phyloP scores from a whole-genome alignment of 1,140 invertebrate species.

The Rhopalosiphum maidis region DNA sequence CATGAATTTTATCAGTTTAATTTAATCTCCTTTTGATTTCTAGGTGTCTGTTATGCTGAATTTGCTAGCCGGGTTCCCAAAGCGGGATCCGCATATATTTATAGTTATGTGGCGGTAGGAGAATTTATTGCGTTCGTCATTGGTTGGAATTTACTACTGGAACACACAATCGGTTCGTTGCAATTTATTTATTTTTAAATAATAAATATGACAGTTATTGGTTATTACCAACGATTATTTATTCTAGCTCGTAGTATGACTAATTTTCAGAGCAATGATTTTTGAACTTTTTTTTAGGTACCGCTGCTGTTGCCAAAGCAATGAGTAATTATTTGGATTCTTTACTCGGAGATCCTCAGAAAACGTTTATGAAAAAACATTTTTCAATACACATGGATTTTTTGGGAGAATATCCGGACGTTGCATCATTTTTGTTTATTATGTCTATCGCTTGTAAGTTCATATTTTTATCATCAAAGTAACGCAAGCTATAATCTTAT shows the following conservation, averaged over 20 bases:
- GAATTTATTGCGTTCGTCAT: constrained; percentile 81
- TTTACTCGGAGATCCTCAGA: constrained; percentile 70
- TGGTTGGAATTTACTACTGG: constrained; percentile 90
- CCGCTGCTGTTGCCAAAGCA: constrained; percentile 77
- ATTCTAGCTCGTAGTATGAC: background rate
- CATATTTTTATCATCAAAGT: background rate
- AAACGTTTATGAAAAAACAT: constrained; percentile 67
- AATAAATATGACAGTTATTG: background rate
- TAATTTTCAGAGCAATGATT: background rate
- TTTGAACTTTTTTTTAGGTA: constrained; percentile 63
- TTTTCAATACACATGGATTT: constrained; percentile 68
- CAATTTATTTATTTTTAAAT: background rate
- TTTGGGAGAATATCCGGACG: constrained; percentile 73
- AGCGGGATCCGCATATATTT: constrained; percentile 87
- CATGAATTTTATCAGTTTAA: background rate
- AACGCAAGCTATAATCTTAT: background rate
- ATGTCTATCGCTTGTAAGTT: constrained; percentile 62
- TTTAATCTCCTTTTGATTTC: background rate
- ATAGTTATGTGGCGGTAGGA: constrained; percentile 88
- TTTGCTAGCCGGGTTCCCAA: constrained; percentile 87
- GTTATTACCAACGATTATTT: background rate
- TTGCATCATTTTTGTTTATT: constrained; percentile 70
- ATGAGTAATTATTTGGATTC: constrained; percentile 77
- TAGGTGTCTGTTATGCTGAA: constrained; percentile 85
- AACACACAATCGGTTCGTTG: constrained; percentile 82